Evolutionary conservation across 2,113 vertebrate genomes (phyloP), one percentile per base, ranked within the genome.

Genomic region (Stigmatopora argus): DNA sequence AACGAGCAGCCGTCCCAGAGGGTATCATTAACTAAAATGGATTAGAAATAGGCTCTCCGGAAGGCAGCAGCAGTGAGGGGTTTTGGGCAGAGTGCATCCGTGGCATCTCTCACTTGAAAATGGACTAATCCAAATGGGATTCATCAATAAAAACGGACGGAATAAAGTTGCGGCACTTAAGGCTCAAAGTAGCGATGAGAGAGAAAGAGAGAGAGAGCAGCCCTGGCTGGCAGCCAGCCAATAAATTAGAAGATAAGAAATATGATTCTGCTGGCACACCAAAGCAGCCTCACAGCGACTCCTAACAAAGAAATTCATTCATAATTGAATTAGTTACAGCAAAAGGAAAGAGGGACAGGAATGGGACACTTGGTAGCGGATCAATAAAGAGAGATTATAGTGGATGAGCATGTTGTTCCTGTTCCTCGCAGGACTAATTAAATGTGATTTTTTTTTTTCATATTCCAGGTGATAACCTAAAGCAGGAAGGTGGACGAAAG

Each of bases 121-220:
- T 79, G 84, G 90, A 91, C 89, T 90, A 87, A 88, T 88, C 90
- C 89, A 92, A 92, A 92, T 90, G 88, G 88, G 87, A 89, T 88
- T 82, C 85, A 89, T 92, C 90, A 92, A 92, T 90, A 89, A 86
- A 89, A 83, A 56, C 6, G 62, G 49, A 69, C 70, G 79, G 88
- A 91, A 92, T 92, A 90, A 93, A 94, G 91, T 92, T 89, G 90
- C 57, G 86, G 92, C 90, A 92, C 88, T 92, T 91, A 91, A 87
- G 61, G 74, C 80, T 82, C 77, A 79, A 77, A 88, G 89, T 80
- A 78, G 65, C 31, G 65, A 85, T 56, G 78, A 79, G 72, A 41
- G 41, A 23, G 38, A 41, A 3, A n/a, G 34, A 56, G 21, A 31
- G 21, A 21, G 51, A 48, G 62, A n/a, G 15, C 23, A 5, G 62